Evolutionary conservation across 2,113 vertebrate species (phyloP).

Genomic region (Hippocampus barbouri): DNA sequence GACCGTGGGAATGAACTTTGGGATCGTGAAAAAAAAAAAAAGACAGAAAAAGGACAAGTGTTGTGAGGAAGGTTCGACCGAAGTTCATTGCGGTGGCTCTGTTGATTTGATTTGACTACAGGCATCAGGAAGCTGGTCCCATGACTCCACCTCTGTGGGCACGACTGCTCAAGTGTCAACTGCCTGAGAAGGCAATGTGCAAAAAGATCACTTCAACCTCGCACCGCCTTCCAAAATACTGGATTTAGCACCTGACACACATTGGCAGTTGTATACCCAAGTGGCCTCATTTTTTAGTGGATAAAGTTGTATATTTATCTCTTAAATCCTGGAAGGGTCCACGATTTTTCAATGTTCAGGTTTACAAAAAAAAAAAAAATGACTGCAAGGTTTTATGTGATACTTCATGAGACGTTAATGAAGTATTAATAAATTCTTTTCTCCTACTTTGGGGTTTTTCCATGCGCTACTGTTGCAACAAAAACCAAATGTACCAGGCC

Average conservation of each 20-base stretch:
- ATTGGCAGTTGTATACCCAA: too few species aligned
- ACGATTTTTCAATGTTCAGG: too few species aligned
- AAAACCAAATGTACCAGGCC: not conserved
- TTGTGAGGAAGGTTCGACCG: not conserved
- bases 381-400: too few species aligned
- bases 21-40: not conserved
- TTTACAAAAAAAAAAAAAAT: too few species aligned
- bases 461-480: too few species aligned
- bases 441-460: too few species aligned
- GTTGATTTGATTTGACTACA: conserved; percentile 29
- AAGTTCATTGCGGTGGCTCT: conserved; percentile 7
- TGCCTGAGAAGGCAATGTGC: not conserved
- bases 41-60: not conserved
- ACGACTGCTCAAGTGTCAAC: conserved; percentile 10
- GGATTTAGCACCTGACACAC: too few species aligned
- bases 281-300: too few species aligned
- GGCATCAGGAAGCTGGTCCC: conserved; percentile 12
- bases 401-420: not conserved
- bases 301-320: too few species aligned
- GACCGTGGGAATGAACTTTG: not conserved
- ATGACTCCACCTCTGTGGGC: conserved; percentile 26
- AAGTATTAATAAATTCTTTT: too few species aligned
- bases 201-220: conserved; percentile 1
- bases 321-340: too few species aligned
- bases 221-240: not conserved